Evolutionary conservation across 2,888 invertebrate species (phyloP), one percentile per base, ranked within the genome.

Genomic region (Syrphus vitripennis): DNA sequence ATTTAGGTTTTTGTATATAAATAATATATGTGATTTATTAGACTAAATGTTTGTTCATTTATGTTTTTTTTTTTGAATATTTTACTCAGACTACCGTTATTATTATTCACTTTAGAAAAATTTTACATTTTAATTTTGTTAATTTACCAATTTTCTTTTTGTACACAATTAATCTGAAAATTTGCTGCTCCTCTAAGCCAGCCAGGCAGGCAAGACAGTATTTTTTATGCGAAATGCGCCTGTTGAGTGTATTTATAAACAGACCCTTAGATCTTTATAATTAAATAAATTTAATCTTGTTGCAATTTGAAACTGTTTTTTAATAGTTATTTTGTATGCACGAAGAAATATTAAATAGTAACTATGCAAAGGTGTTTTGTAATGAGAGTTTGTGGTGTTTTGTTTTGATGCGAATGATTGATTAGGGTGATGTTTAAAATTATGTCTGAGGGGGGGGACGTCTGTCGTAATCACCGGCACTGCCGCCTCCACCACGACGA

Each of bases 401-500:
- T 34, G 19, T 34, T 59, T 37, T 21, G 14, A 21, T 37, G 6
- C 1, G 19, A 21, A 4, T 34, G 19, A 53, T 53, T 14, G 26
- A 72, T 31, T 19, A 53, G 24, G 31, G 57, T 16, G 14, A 2
- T 57, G 4, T 55, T 63, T n/a, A n/a, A 10, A n/a, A 74, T 87
- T 84, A 88, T 89, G 90, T 90, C 55, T 90, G 90, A 83, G 91
- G 91, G 67, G 90, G 90, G 67, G 90, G 90, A 31, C 91, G 90
- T 67, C 91, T 89, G 70, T 91, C 91, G 34, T 91, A 91, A 24
- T 91, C 90, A 34, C 90, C 89, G 29, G 90, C 89, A 69, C 90
- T 89, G 34, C 90, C 89, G 63, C 90, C 90, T 16, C 90, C 90
- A 45, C 90, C 89, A 55, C 92, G 89, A 91, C 95, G 93, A 88